Evolutionary conservation across 2,888 invertebrate genomes (phyloP).

Genomic region (Cynaeus angustus): DNA sequence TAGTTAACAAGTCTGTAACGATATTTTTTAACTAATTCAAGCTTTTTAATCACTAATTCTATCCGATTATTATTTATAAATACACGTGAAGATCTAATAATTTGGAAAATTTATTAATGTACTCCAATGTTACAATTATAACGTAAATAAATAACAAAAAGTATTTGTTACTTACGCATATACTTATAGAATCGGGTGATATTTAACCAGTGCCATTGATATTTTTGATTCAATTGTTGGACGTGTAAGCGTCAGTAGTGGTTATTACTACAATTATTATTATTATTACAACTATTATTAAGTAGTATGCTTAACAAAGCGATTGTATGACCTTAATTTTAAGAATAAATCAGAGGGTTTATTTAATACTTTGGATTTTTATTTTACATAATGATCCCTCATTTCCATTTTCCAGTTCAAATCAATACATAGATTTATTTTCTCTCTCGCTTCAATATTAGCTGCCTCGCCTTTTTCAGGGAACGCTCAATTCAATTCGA

Average conservation of each 20-base stretch:
- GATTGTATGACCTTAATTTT: constrained; percentile 70
- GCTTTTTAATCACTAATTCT: constrained; percentile 45
- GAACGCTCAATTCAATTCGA: too few species aligned
- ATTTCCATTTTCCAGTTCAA: neutral
- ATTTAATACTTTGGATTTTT: constrained; percentile 65
- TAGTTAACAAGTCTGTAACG: constrained; percentile 45
- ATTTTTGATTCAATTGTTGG: constrained; percentile 73
- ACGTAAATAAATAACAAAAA: constrained; percentile 64
- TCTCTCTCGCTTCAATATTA: too few species aligned
- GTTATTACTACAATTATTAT: constrained; percentile 68
- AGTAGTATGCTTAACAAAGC: constrained; percentile 69
- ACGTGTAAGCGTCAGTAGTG: constrained; percentile 70
- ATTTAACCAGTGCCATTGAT: constrained; percentile 73
- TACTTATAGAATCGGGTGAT: constrained; percentile 73
- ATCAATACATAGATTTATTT: too few species aligned
- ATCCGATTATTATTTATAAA: constrained; percentile 29
- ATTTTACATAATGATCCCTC: constrained; percentile 36
- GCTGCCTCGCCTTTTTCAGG: too few species aligned
- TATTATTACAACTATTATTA: constrained; percentile 62
- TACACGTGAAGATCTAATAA: constrained; percentile 51
- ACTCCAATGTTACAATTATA: constrained; percentile 59
- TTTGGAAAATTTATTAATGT: constrained; percentile 50
- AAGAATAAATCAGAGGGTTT: constrained; percentile 73
- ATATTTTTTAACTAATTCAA: constrained; percentile 57
- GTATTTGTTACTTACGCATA: constrained; percentile 70